A percentile compares a stretch with the other conserved stretches of the same genome.
phyloP scores from a whole-genome alignment of 2,888 invertebrate species.

The Dryomyza anilis region DNA sequence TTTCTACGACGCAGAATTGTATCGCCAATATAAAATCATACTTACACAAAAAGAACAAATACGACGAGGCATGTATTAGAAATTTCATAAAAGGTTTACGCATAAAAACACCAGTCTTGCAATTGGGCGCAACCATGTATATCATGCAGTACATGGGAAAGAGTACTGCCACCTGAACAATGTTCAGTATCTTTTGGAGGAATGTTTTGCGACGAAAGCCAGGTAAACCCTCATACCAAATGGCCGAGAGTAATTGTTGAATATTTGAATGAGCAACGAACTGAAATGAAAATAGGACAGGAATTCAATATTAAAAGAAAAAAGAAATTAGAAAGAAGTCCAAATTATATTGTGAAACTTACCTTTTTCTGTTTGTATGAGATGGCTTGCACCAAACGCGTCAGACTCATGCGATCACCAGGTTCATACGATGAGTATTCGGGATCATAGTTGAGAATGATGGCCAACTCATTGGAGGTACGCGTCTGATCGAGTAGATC shows the following conservation, averaged over 20 bases:
- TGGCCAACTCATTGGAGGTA: slow-evolving; percentile 90
- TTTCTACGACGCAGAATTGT: too few relatives aligned
- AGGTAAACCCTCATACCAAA: slow-evolving; percentile 96
- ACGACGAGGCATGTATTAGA: slow-evolving; percentile 91
- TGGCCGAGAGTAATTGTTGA: slow-evolving; percentile 86
- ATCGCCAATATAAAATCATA: too few relatives aligned
- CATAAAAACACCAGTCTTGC: slow-evolving; percentile 79
- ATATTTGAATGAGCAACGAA: slow-evolving; percentile 96
- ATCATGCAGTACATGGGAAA: slow-evolving; percentile 87
- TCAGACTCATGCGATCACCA: slow-evolving; percentile 83
- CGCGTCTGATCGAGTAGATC: slow-evolving; percentile 88
- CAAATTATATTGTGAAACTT: slow-evolving; percentile 29
- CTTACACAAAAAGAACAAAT: slow-evolving; percentile 91
- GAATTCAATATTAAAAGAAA: background rate
- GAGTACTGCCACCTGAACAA: slow-evolving; percentile 75
- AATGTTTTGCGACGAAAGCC: slow-evolving; percentile 86
- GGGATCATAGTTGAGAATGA: slow-evolving; percentile 91
- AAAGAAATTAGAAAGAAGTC: background rate
- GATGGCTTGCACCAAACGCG: slow-evolving; percentile 87
- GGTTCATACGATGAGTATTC: slow-evolving; percentile 74
- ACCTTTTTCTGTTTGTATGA: slow-evolving; percentile 95
- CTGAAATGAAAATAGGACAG: slow-evolving; percentile 61
- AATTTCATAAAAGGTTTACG: slow-evolving; percentile 97
- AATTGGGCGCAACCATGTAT: slow-evolving; percentile 85
- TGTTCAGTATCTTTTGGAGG: slow-evolving; percentile 74